Evolutionary conservation across 2,888 invertebrate species (phyloP).

Genomic region (Thymelicus lineola): DNA sequence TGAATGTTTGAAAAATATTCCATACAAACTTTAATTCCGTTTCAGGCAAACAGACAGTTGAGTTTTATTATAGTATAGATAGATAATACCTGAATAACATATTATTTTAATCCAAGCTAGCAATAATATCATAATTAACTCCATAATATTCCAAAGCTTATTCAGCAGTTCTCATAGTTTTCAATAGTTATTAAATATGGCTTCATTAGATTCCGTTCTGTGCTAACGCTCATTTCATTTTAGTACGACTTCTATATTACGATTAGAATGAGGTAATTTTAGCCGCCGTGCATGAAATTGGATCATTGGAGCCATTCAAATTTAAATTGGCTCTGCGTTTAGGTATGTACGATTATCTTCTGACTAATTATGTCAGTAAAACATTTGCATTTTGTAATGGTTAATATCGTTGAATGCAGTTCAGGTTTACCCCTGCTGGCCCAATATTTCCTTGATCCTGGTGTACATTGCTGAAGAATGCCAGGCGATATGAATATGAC

Average conservation of each 20-base stretch:
- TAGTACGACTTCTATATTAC: conserved; percentile 12
- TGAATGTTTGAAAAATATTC: no score
- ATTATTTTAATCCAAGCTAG: conserved; percentile 10
- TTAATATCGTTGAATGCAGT: background rate
- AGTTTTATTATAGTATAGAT: no score
- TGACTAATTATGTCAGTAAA: background rate
- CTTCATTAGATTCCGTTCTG: conserved; percentile 21
- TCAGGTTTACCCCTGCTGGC: no score
- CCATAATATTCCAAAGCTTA: conserved; percentile 25
- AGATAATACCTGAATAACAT: conserved; percentile 6
- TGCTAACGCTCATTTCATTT: conserved; percentile 12
- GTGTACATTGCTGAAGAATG: no score
- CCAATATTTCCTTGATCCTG: no score
- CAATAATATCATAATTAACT: conserved; percentile 26
- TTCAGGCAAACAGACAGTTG: no score
- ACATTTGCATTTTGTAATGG: background rate
- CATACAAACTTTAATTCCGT: no score
- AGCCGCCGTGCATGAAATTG: conserved; percentile 4
- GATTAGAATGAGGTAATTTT: conserved; percentile 7
- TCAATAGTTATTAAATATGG: conserved; percentile 31
- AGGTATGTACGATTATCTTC: background rate
- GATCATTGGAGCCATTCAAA: conserved; percentile 1
- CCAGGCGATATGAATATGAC: no score
- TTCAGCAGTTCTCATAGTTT: conserved; percentile 26
- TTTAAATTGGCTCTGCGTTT: background rate